Percentiles rank a stretch among this genome's conserved stretches.
Conservation (phyloP, 2,797 vertebrate genomes). For the Choloepus didactylus region DNA sequence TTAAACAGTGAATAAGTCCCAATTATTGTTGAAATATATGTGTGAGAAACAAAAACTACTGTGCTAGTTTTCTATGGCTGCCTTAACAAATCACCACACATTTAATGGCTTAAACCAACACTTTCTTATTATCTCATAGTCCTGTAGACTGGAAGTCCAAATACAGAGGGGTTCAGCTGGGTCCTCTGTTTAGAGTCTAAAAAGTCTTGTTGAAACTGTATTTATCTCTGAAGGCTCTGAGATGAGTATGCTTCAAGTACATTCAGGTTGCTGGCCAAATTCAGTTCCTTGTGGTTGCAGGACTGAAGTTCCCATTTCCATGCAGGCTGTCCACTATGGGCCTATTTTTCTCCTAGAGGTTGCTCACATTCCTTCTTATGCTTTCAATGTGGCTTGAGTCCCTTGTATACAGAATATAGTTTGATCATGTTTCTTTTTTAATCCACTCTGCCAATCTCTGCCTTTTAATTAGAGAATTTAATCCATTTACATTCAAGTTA, state of each 20-base stretch:
- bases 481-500: too few species aligned
- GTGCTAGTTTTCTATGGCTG: neutral
- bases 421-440: too few species aligned
- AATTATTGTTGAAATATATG: neutral
- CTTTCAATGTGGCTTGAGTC: too few species aligned
- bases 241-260: neutral
- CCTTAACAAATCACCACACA: too few species aligned
- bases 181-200: neutral
- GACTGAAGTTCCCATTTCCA: neutral
- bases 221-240: neutral
- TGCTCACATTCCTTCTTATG: accelerated
- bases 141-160: neutral
- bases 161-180: neutral
- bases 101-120: neutral
- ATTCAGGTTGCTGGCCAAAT: neutral
- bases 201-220: neutral
- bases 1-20: neutral
- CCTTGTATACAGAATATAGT: too few species aligned
- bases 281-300: neutral
- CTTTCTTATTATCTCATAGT: neutral
- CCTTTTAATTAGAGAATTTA: too few species aligned
- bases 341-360: neutral
- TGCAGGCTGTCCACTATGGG: neutral
- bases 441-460: too few species aligned
- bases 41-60: neutral